Conservation (phyloP, 2,797 vertebrate genomes). For the Micropoecilia bifurca region DNA sequence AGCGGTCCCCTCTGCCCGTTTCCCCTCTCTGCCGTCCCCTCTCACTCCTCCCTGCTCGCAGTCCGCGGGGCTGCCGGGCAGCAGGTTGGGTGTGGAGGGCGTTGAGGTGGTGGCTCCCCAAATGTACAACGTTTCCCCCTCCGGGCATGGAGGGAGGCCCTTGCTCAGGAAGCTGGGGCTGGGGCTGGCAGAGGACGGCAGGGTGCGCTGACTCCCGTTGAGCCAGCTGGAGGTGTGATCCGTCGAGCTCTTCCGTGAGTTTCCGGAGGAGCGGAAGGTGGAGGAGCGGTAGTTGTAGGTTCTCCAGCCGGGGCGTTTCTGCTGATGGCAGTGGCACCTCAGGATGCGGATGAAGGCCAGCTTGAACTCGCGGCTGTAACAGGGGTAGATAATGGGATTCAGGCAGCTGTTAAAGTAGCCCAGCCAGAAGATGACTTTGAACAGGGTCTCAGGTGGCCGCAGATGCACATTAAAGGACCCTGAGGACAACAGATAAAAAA, state of each 20-base stretch:
- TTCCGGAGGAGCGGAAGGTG: slow-evolving; percentile 85
- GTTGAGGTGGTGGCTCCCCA: slow-evolving; percentile 78
- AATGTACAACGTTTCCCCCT: slow-evolving; percentile 80
- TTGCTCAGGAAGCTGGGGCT: slow-evolving; percentile 87
- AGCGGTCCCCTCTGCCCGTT: slow-evolving; percentile 23
- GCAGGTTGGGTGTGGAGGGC: slow-evolving; percentile 69
- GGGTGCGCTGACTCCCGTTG: slow-evolving; percentile 91
- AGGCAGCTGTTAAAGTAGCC: slow-evolving; percentile 99
- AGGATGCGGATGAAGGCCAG: slow-evolving; percentile 95
- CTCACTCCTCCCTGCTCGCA: slow-evolving; percentile 42
- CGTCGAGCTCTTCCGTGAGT: slow-evolving; percentile 86
- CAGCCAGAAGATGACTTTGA: slow-evolving; percentile 97
- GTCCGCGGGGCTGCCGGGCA: slow-evolving; percentile 72
- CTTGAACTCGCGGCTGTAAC: slow-evolving; percentile 98
- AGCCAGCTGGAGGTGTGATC: slow-evolving; percentile 88
- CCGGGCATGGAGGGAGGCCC: slow-evolving; percentile 77
- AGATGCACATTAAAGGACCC: slow-evolving; percentile 91
- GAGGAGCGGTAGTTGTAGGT: slow-evolving; percentile 91
- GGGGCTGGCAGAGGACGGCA: slow-evolving; percentile 87
- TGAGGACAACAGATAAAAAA: slow-evolving; percentile 57
- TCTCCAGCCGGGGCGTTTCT: slow-evolving; percentile 84
- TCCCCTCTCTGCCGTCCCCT: slow-evolving; percentile 52
- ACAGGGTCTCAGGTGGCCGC: slow-evolving; percentile 89
- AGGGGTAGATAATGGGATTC: slow-evolving; percentile 98
- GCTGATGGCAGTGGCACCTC: slow-evolving; percentile 89